Conservation (phyloP, 2,113 vertebrate genomes). For the Cranoglanis bouderius region DNA sequence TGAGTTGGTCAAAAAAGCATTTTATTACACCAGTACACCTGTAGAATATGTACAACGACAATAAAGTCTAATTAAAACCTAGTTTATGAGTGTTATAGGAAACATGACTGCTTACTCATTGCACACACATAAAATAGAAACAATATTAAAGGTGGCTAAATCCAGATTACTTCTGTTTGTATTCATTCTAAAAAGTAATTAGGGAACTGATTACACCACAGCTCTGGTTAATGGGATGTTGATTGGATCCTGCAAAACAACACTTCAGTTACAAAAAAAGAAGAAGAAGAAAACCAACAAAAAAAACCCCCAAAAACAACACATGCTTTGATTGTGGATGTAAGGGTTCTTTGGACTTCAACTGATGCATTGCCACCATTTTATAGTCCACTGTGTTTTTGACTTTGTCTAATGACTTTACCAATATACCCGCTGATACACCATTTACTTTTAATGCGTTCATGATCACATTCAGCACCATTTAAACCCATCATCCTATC, state of each 20-base stretch:
- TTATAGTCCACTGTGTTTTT: slow-evolving; percentile 11
- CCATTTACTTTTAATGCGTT: not conserved
- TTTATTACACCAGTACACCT: not conserved
- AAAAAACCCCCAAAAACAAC: not conserved
- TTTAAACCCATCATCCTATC: not conserved
- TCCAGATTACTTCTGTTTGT: not conserved
- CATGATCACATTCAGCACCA: not conserved
- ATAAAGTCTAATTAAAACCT: not conserved
- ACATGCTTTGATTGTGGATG: not conserved
- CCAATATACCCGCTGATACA: not conserved
- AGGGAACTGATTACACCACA: not conserved
- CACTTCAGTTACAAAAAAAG: slow-evolving; percentile 10
- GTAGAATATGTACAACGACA: not conserved
- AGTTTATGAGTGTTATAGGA: not conserved
- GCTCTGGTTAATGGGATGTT: not conserved
- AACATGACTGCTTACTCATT: not conserved
- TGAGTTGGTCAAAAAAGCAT: not conserved
- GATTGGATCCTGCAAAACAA: not conserved
- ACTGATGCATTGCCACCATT: not conserved
- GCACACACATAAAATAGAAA: not conserved
- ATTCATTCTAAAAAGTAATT: not conserved
- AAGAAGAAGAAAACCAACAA: not conserved
- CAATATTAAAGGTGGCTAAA: not conserved
- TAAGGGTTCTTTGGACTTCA: slow-evolving; percentile 16
- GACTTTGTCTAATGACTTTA: slow-evolving; percentile 23